Conservation (phyloP, 1,140 invertebrate genomes). For the Lepidostoma basale region DNA sequence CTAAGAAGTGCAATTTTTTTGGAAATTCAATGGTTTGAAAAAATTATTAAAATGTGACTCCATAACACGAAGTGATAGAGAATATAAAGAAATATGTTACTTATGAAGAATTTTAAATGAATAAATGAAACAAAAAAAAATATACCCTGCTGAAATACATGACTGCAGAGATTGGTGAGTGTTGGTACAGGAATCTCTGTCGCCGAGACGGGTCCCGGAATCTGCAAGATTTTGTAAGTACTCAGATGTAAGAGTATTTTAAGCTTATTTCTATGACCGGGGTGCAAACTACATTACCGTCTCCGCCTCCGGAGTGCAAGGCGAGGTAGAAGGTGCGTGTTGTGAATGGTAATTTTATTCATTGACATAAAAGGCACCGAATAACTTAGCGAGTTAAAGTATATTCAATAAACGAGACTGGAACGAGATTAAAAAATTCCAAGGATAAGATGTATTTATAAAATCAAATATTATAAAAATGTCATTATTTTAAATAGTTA, state of each 20-base stretch:
- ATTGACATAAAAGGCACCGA: conserved; percentile 44
- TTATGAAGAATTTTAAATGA: too few species aligned
- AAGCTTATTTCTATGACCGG: background rate
- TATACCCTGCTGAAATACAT: too few species aligned
- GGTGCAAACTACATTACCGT: conserved; percentile 14
- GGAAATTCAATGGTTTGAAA: too few species aligned
- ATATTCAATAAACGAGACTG: conserved; percentile 6
- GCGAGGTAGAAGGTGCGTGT: conserved; percentile 33
- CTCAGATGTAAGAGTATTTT: background rate
- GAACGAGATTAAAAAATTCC: conserved; percentile 4
- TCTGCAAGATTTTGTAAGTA: background rate
- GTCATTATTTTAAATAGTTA: too few species aligned
- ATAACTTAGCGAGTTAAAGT: conserved; percentile 33
- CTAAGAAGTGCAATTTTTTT: too few species aligned
- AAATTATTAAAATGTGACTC: too few species aligned
- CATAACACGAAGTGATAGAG: too few species aligned
- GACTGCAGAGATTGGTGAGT: too few species aligned
- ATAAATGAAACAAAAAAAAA: too few species aligned
- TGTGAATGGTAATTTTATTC: conserved; percentile 43
- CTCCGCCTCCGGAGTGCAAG: background rate
- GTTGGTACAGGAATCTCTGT: too few species aligned
- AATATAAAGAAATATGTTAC: too few species aligned
- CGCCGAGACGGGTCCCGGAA: too few species aligned
- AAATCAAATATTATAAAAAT: background rate
- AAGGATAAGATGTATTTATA: background rate